These are phyloP conservation scores for Pyrgilauda ruficollis DNA, from an alignment of 2,113 vertebrate genomes.

Conservation along the genomic window DNA sequence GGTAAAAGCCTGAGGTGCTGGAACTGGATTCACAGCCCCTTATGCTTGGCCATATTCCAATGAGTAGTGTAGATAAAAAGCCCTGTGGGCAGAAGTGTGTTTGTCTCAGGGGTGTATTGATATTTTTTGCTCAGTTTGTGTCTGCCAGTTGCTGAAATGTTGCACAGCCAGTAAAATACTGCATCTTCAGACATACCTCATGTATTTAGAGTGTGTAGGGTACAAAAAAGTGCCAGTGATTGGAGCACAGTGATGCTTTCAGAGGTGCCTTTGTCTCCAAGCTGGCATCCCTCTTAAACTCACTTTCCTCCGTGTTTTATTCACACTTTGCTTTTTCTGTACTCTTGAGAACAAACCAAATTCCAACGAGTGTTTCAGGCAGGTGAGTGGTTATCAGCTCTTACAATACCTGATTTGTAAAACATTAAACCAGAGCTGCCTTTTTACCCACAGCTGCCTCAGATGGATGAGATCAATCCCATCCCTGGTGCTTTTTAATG, in stretches of 20 bases:
- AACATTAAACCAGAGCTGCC: not conserved
- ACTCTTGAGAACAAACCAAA: not conserved
- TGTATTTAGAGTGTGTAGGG: not conserved
- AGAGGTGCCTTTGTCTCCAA: not conserved
- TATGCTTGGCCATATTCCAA: not conserved
- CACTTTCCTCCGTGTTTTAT: not conserved
- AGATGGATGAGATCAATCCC: not conserved
- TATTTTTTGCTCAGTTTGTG: not conserved
- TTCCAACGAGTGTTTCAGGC: not conserved
- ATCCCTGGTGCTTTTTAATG: not conserved
- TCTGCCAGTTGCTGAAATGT: not conserved
- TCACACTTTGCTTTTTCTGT: not conserved
- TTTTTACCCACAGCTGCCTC: not conserved
- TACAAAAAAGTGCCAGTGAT: not conserved
- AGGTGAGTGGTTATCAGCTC: not conserved
- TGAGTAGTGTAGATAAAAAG: accelerated
- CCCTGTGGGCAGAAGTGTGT: not conserved
- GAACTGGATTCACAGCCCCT: not conserved
- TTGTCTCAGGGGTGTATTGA: not conserved
- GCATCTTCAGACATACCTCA: not conserved
- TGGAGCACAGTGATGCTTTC: not conserved
- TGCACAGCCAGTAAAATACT: not conserved
- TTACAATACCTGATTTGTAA: not conserved
- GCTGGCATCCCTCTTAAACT: not conserved
- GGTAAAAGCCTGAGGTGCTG: not conserved